Base-by-base conservation (phyloP, 2,888 invertebrate genomes). In the Scaptomyza reducta region DNA sequence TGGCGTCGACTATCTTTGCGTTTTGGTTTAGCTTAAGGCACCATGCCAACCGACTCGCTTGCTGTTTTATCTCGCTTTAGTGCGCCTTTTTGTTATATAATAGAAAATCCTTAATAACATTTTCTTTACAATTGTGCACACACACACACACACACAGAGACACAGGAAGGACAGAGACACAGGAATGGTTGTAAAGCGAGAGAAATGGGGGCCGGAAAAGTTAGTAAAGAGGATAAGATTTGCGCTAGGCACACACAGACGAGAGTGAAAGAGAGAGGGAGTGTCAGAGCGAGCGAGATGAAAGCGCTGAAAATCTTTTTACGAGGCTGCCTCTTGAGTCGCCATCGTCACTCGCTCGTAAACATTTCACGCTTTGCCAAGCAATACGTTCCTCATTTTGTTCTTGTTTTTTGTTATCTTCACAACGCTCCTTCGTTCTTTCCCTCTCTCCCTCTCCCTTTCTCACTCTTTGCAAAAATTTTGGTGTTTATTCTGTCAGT, bases 51-150 rank as follows among this genome's bases (percentile, higher is more conserved):
- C n/a, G n/a, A 14, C 50, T 40, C 38, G n/a, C 11, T 41, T 49
- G 35, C 40, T 7, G 14, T 45, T 18, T 9, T 41, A 6, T 33
- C 18, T 33, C 4, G 14, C 76, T 79, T 80, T 80, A 80, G 86
- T 79, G 74, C 54, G 87, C 81, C 81, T 79, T 83, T 87, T 86
- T 89, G 74, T 81, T 87, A 81, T 84, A 83, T 84, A 89, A 86
- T 82, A 84, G 84, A 89, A 89, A 89, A 89, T 80, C 89, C 89
- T 87, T 88, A 88, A 88, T 88, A 89, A 89, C 88, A 89, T 89
- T 88, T 89, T 86, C 87, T 86, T 86, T 81, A 77, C 81, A 76
- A 85, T 88, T 87, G 69, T 71, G 75, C 66, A 65, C 42, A 51
- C n/a, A n/a, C n/a, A n/a, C n/a, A n/a, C 57, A 31, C 9, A 31